Percentiles rank a stretch among this genome's conserved stretches.
Evolutionary conservation across 1,140 invertebrate genomes (phyloP).

Genomic region (Antheraea mylitta): DNA sequence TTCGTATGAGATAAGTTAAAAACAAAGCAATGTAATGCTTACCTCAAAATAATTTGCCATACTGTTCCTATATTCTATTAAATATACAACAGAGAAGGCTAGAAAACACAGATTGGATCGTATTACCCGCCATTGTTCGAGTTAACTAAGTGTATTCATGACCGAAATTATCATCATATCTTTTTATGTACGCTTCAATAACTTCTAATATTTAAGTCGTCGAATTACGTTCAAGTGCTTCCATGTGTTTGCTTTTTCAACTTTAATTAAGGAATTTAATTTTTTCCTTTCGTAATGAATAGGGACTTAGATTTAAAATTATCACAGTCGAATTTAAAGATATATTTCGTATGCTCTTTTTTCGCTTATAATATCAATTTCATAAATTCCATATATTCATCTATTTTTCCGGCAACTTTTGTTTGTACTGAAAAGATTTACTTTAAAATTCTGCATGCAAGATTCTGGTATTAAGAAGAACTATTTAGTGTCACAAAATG

Average conservation of each 20-base stretch:
- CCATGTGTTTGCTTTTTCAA: neutral
- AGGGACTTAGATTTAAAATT: neutral
- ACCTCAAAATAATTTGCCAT: neutral
- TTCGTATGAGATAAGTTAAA: too few relatives aligned
- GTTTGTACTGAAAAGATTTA: too few relatives aligned
- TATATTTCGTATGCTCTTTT: too few relatives aligned
- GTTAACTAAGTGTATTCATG: constrained; percentile 18
- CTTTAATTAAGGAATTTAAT: neutral
- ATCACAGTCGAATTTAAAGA: neutral
- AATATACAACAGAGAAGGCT: neutral
- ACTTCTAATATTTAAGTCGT: neutral
- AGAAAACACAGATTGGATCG: constrained; percentile 1
- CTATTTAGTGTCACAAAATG: too few relatives aligned
- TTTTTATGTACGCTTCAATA: neutral
- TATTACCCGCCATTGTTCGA: neutral
- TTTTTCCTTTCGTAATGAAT: neutral
- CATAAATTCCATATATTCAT: too few relatives aligned
- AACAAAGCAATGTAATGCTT: neutral
- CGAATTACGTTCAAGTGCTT: neutral
- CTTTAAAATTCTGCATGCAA: too few relatives aligned
- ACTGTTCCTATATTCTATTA: neutral
- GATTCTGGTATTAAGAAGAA: too few relatives aligned
- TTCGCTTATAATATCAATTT: too few relatives aligned
- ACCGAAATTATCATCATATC: constrained; percentile 12
- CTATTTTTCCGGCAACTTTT: too few relatives aligned